Conservation (phyloP, 2,113 vertebrate genomes). For the Myotis brandtii region DNA sequence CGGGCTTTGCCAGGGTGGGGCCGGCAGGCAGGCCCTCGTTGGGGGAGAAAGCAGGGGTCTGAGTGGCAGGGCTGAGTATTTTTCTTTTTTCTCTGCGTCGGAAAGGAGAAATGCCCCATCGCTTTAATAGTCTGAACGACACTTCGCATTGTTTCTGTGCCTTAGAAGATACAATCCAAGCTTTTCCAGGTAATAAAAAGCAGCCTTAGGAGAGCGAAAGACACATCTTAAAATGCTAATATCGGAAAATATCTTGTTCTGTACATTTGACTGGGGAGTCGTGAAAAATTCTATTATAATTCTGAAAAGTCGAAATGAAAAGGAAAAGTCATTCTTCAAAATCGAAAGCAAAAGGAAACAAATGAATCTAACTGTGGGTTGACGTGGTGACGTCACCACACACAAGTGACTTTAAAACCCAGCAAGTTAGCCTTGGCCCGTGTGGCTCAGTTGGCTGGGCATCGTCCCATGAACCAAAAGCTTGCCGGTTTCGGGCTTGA, state of each 20-base stretch:
- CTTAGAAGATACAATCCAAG: not conserved
- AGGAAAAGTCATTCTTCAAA: not conserved
- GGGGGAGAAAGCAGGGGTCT: not conserved
- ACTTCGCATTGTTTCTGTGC: not conserved
- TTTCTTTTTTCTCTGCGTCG: slow-evolving; percentile 35
- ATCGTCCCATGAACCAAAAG: too few species aligned
- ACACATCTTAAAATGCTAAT: not conserved
- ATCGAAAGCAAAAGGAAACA: not conserved
- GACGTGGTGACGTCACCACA: not conserved
- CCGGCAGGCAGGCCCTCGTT: not conserved
- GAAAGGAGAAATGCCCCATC: not conserved
- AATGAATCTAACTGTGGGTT: not conserved
- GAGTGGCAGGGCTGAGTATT: not conserved
- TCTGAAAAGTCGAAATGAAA: slow-evolving; percentile 14
- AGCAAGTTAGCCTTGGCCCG: not conserved
- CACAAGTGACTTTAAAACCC: not conserved
- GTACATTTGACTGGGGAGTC: not conserved
- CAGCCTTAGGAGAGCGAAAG: not conserved
- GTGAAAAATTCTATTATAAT: not conserved
- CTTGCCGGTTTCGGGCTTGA: too few species aligned
- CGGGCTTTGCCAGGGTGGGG: not conserved
- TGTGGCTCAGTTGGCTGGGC: too few species aligned
- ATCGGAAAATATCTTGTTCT: slow-evolving; percentile 34
- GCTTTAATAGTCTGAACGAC: not conserved
- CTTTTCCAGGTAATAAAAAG: slow-evolving; percentile 4